phyloP scores from a whole-genome alignment of 2,113 vertebrate genomes.

The Podarcis raffonei region DNA sequence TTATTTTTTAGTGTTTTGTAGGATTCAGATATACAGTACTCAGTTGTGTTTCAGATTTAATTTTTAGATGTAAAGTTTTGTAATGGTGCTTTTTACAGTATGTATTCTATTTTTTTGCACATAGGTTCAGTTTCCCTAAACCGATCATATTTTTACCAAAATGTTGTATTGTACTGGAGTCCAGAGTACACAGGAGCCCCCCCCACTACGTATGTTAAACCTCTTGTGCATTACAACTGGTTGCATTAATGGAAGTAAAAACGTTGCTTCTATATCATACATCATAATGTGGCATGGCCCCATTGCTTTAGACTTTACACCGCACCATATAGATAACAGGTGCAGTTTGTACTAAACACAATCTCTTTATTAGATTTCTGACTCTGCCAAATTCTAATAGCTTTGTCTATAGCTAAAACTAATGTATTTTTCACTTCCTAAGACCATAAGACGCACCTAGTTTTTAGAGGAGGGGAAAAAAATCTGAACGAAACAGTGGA shows the following conservation, averaged over 20 bases:
- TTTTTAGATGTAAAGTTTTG: conserved; percentile 77
- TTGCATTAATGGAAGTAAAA: conserved; percentile 64
- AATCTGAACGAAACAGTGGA: too few relatives aligned
- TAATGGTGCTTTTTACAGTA: conserved; percentile 79
- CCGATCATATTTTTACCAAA: conserved; percentile 76
- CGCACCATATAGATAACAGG: conserved; percentile 60
- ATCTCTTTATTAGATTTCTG: conserved; percentile 59
- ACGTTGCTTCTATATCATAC: conserved; percentile 57
- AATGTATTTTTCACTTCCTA: not conserved
- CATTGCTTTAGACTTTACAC: conserved; percentile 56
- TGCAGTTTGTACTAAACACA: conserved; percentile 65
- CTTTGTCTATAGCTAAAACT: conserved; percentile 77
- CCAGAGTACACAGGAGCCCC: conserved; percentile 72
- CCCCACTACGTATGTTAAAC: conserved; percentile 77
- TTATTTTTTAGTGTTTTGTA: conserved; percentile 58
- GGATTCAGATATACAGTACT: conserved; percentile 68
- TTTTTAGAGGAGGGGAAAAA: too few relatives aligned
- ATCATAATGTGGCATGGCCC: conserved; percentile 59
- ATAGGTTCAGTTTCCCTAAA: conserved; percentile 78
- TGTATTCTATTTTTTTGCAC: conserved; percentile 80
- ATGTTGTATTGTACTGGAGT: conserved; percentile 68
- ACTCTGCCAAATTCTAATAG: conserved; percentile 76
- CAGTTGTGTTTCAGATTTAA: conserved; percentile 71
- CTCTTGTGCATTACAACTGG: conserved; percentile 67
- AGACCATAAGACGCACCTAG: too few relatives aligned